These are phyloP conservation scores for Megalurothrips usitatus DNA, from an alignment of 2,888 invertebrate species.

Conservation along the genomic window DNA sequence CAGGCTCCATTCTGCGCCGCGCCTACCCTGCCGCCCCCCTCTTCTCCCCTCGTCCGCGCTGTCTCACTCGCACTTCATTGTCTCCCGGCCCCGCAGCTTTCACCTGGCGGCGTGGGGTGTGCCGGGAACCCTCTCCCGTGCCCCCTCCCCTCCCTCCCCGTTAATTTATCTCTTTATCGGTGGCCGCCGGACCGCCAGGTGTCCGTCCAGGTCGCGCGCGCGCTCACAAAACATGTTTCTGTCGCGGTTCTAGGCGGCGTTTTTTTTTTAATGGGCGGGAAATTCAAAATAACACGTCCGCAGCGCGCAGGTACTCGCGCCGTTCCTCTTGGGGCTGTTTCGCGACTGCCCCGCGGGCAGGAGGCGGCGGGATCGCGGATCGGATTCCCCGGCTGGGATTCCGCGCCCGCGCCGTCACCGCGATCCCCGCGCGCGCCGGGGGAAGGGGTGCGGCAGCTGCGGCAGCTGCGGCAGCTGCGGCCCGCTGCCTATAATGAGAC, in stretches of 20 bases:
- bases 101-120: neutral
- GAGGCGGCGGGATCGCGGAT: too few species aligned
- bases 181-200: neutral
- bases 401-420: too few species aligned
- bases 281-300: neutral
- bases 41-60: neutral
- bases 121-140: neutral
- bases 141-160: neutral
- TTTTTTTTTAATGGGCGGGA: too few species aligned
- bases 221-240: neutral
- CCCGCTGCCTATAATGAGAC: too few species aligned
- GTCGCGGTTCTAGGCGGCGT: too few species aligned
- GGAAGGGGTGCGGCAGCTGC: neutral
- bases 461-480: too few species aligned
- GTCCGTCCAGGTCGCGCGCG: neutral
- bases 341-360: neutral
- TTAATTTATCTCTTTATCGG: conserved; percentile 26
- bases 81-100: neutral
- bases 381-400: too few species aligned
- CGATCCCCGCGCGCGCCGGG: too few species aligned
- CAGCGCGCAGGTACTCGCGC: too few species aligned
- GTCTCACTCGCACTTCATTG: neutral
- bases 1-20: neutral
- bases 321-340: too few species aligned
- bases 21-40: neutral